A percentile compares a stretch with the other conserved stretches of the same genome.
phyloP scores from a whole-genome alignment of 1,140 invertebrate genomes.

The Teleopsis dalmanni region DNA sequence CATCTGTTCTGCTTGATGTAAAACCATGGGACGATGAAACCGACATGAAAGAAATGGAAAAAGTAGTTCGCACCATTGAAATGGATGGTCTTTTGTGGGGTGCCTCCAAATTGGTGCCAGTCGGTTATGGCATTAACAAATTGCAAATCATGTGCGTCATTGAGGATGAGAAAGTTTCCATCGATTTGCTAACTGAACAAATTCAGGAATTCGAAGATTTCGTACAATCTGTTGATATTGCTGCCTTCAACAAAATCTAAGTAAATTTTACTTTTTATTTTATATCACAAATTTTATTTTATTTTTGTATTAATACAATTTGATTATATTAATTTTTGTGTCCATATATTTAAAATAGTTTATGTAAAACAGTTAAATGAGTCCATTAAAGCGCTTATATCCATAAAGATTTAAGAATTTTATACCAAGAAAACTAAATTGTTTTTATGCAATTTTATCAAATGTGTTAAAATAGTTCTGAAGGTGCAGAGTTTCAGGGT shows the following conservation, averaged over 20 bases:
- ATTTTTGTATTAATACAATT: background rate
- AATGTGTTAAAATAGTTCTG: no score
- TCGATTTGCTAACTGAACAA: constrained; percentile 79
- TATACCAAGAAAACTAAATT: no score
- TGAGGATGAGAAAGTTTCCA: constrained; percentile 93
- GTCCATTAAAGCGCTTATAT: no score
- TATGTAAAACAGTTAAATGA: no score
- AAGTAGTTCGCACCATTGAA: constrained; percentile 66
- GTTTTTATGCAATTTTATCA: no score
- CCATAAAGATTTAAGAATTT: no score
- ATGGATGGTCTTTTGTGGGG: constrained; percentile 93
- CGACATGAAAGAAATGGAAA: constrained; percentile 85
- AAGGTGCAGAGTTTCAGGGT: no score
- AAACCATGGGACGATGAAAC: constrained; percentile 99
- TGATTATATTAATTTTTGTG: background rate
- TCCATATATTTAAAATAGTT: no score
- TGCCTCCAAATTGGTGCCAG: constrained; percentile 85
- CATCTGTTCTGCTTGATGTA: constrained; percentile 87
- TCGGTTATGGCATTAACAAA: constrained; percentile 95
- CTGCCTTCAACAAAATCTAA: constrained; percentile 96
- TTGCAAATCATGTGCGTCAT: constrained; percentile 90
- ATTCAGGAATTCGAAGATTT: constrained; percentile 84
- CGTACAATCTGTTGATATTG: constrained; percentile 92
- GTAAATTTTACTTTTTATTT: constrained; percentile 1
- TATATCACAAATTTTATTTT: background rate